A percentile compares a stretch with the other conserved stretches of the same genome.
Evolutionary conservation across 2,888 invertebrate genomes (phyloP).

Genomic region (Euplagia quadripunctaria): DNA sequence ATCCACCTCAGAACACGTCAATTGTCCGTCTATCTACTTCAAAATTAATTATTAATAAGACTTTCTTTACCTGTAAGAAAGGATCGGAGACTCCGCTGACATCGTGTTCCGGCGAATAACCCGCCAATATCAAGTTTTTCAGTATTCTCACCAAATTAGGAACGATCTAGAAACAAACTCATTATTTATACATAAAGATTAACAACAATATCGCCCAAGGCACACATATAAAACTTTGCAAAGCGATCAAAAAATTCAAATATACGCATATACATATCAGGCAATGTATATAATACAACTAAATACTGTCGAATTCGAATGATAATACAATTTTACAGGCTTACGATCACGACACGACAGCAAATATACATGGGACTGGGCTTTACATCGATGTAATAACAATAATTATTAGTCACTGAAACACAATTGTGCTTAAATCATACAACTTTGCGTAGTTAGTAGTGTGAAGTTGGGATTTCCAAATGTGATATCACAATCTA

Average conservation of each 20-base stretch:
- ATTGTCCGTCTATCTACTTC: no score
- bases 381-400: conserved; percentile 38
- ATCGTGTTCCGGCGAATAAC: conserved; percentile 99
- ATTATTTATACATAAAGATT: conserved; percentile 43
- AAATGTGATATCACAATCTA: conserved; percentile 5
- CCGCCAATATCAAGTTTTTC: conserved; percentile 99
- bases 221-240: conserved; percentile 66
- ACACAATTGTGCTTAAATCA: conserved; percentile 53
- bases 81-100: conserved; percentile 99
- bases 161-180: conserved; percentile 93
- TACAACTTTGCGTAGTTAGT: conserved; percentile 49
- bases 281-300: conserved; percentile 57
- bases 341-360: conserved; percentile 54
- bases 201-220: conserved; percentile 52
- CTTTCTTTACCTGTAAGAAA: conserved; percentile 94
- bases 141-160: conserved; percentile 99
- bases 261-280: conserved; percentile 45
- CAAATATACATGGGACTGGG: conserved; percentile 49
- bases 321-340: conserved; percentile 45
- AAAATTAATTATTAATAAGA: neutral
- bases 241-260: conserved; percentile 61
- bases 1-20: no score
- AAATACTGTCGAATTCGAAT: conserved; percentile 52
- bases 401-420: conserved; percentile 46
- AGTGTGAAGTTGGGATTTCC: conserved; percentile 33